These are phyloP conservation scores for Drosophila hydei DNA, from an alignment of 1,140 invertebrate genomes.

Conservation along the genomic window DNA sequence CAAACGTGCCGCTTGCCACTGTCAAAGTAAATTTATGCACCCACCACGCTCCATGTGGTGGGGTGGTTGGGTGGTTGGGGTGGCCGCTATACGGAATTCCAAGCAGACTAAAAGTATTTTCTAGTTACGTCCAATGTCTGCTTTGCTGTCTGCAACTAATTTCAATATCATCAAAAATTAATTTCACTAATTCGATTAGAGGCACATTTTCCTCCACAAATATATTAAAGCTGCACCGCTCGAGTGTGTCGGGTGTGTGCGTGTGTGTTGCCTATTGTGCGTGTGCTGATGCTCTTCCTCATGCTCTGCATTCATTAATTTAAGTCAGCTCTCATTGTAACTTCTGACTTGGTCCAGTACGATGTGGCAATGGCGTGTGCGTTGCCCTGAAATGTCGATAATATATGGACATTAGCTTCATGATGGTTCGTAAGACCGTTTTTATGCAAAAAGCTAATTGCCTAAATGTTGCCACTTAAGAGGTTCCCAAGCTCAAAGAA, in stretches of 20 bases:
- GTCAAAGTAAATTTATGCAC: slow-evolving; percentile 83
- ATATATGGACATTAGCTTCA: slow-evolving; percentile 46
- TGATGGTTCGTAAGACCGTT: slow-evolving; percentile 25
- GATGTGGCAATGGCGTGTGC: slow-evolving; percentile 69
- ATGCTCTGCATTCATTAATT: slow-evolving; percentile 66
- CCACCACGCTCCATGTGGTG: slow-evolving; percentile 46
- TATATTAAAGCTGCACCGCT: slow-evolving; percentile 46
- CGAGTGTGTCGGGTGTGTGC: not conserved
- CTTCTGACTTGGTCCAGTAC: slow-evolving; percentile 19
- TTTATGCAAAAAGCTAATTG: slow-evolving; percentile 30
- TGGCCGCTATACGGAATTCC: slow-evolving; percentile 34
- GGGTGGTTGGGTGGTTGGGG: not conserved
- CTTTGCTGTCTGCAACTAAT: slow-evolving; percentile 77
- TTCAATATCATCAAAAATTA: slow-evolving; percentile 84
- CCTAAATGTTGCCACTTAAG: slow-evolving; percentile 6
- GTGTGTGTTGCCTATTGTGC: slow-evolving; percentile 16
- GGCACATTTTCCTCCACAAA: slow-evolving; percentile 27
- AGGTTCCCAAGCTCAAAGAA: not conserved
- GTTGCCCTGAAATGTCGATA: slow-evolving; percentile 28
- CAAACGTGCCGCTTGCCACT: slow-evolving; percentile 69
- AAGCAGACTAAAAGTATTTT: slow-evolving; percentile 67
- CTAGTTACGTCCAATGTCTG: slow-evolving; percentile 50
- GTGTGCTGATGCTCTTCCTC: not conserved
- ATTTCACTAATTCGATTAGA: slow-evolving; percentile 83
- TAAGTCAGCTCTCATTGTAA: slow-evolving; percentile 30